A percentile compares a stretch with the other conserved stretches of the same genome.
phyloP scores from a whole-genome alignment of 2,797 vertebrate genomes.

The Mormyrus hasselquistii region DNA sequence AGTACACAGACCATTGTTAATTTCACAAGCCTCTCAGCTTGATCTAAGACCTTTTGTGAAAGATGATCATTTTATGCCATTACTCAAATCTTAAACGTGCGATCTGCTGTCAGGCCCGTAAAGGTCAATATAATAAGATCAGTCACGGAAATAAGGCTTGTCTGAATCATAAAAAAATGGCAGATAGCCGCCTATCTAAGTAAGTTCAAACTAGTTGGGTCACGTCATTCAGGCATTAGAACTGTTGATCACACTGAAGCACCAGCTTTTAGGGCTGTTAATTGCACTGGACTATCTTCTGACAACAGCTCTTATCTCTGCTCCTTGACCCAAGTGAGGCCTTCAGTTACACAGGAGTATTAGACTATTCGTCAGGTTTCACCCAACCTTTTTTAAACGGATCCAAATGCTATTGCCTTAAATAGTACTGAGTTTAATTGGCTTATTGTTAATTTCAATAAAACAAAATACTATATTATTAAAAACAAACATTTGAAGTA shows the following conservation, averaged over 20 bases:
- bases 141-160: neutral
- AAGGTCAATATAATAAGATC: neutral
- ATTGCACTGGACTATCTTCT: constrained; percentile 26
- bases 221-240: neutral
- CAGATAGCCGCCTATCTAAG: neutral
- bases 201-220: neutral
- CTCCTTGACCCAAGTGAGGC: constrained; percentile 14
- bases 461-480: neutral
- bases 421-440: neutral
- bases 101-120: neutral
- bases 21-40: neutral
- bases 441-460: neutral
- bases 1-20: neutral
- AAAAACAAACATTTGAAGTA: neutral
- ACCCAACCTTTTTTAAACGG: neutral
- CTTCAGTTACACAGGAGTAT: neutral
- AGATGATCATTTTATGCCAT: neutral
- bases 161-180: neutral
- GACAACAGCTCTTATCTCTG: constrained; percentile 15
- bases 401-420: neutral
- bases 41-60: neutral
- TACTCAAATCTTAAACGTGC: neutral
- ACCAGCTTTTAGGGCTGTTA: neutral
- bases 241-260: neutral
- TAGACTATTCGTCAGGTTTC: neutral